Evolutionary conservation across 2,113 vertebrate genomes (phyloP).

Genomic region (Pluvialis apricaria): DNA sequence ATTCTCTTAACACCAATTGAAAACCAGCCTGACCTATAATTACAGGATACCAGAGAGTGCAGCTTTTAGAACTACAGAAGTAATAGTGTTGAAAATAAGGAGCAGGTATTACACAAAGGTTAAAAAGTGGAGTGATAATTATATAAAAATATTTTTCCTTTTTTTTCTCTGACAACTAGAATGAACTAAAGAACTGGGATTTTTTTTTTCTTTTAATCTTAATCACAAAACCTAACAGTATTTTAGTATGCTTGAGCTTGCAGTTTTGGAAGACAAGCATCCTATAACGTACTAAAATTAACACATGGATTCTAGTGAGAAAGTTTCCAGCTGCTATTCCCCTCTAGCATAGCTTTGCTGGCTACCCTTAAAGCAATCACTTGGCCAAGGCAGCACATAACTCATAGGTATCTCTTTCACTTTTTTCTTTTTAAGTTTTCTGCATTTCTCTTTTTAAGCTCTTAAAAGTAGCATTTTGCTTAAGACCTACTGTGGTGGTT

Average conservation of each 20-base stretch:
- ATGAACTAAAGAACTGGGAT: neutral
- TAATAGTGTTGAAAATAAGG: neutral
- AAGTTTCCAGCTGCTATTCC: neutral
- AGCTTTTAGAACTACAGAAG: neutral
- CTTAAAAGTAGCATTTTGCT: neutral
- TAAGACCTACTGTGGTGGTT: neutral
- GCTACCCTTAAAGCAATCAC: neutral
- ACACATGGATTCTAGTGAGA: neutral
- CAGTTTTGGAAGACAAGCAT: neutral
- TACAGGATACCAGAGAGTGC: neutral
- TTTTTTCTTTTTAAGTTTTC: neutral
- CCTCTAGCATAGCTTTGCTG: neutral
- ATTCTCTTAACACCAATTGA: neutral
- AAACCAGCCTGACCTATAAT: neutral
- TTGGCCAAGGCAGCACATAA: neutral
- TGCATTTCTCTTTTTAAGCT: neutral
- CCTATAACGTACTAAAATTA: neutral
- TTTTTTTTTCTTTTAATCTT: neutral
- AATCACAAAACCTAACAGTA: neutral
- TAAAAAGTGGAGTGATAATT: neutral
- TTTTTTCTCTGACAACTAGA: neutral
- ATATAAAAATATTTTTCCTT: neutral
- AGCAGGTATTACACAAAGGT: neutral
- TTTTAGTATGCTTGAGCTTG: neutral
- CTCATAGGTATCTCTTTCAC: neutral